phyloP scores from a whole-genome alignment of 2,888 invertebrate genomes.

The Zygogramma bicolorata region DNA sequence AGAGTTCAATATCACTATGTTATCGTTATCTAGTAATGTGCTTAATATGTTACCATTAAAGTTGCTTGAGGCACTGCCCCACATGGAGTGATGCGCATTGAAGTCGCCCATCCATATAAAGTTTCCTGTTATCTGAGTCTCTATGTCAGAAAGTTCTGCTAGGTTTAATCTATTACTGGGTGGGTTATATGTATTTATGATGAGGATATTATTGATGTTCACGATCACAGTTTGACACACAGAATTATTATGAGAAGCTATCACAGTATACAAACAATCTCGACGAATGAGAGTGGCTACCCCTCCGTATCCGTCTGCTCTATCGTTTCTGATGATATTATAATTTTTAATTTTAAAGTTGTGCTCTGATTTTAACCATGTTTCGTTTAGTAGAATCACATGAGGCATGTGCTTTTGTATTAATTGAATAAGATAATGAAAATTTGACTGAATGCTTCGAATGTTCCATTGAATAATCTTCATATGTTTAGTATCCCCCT shows the following conservation, averaged over 20 bases:
- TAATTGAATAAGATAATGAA: background rate
- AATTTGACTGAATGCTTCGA: no score
- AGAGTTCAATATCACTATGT: background rate
- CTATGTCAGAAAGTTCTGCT: background rate
- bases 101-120: constrained; percentile 1
- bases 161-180: background rate
- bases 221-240: background rate
- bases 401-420: background rate
- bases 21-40: background rate
- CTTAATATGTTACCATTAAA: background rate
- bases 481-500: background rate
- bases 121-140: background rate
- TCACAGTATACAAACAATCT: background rate
- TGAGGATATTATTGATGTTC: background rate
- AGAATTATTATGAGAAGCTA: background rate
- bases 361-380: background rate
- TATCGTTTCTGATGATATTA: background rate
- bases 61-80: background rate
- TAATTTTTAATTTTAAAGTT: background rate
- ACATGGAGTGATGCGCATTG: background rate
- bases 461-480: no score
- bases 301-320: background rate
- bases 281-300: background rate
- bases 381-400: background rate
- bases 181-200: background rate